Evolutionary conservation across 2,888 invertebrate genomes (phyloP), one percentile per base, ranked within the genome.

Genomic region (Desoria tigrina): DNA sequence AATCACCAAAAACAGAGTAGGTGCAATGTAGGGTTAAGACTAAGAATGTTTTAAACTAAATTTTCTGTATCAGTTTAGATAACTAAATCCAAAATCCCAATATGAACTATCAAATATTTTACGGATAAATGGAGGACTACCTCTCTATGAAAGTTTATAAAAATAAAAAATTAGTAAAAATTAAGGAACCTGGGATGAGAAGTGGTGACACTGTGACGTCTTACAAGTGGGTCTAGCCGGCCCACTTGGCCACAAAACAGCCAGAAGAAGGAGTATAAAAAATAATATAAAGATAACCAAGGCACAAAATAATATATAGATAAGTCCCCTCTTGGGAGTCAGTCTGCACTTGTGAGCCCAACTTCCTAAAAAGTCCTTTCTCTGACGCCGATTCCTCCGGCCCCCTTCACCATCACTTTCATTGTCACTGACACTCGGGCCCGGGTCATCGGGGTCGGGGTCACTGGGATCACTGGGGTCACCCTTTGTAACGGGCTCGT

Each of bases 151-250:
- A n/a, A n/a, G n/a, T n/a, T n/a, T n/a, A n/a, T n/a, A n/a, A n/a
- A n/a, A n/a, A n/a, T n/a, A n/a, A n/a, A n/a, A n/a, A n/a, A n/a
- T n/a, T n/a, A n/a, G n/a, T n/a, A n/a, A n/a, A n/a, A n/a, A n/a
- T n/a, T n/a, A n/a, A n/a, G n/a, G n/a, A n/a, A 84, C 84, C 82
- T 82, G 81, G 37, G 84, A 81, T 26, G 84, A 81, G n/a, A 82
- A 82, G 54, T 80, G 77, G 42, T 84, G 80, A 77, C 84, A 85
- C 9, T 81, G 79, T 0, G 83, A 78, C 21, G 80, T 79, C 61
- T 78, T 78, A 74, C 84, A 84, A 45, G 82, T 78, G 9, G 81
- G 80, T 62, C 78, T 77, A 69, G 81, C 81, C 1, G 80, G 80
- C 51, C 80, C 77, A n/a, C 76, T 76, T 6, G 84, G 84, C 82